Evolutionary conservation across 2,797 vertebrate genomes (phyloP), one percentile per base, ranked within the genome.

Genomic region (Monodelphis domestica): DNA sequence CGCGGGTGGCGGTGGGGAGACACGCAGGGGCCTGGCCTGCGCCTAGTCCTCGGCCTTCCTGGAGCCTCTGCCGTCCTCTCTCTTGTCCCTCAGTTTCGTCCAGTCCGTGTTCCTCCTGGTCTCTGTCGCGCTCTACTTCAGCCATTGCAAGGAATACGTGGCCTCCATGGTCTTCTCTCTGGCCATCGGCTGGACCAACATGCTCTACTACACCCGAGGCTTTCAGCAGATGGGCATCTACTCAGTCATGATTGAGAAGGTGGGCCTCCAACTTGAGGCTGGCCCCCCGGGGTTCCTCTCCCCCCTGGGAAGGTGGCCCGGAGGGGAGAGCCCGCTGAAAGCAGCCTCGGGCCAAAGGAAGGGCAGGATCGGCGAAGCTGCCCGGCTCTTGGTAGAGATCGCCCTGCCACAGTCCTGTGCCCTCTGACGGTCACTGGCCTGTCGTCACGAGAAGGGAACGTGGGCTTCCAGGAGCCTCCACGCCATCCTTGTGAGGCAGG

Each of bases 211-310:
- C 95, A 99, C 99, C 78, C 98, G 99, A 5, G 99, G 99, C 50
- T 98, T 98, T 98, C 98, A 98, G 97, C 98, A 99, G 98, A 99
- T 99, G 99, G 99, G 99, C 7, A 99, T 99, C 98, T 99, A 99
- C 95, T 99, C 98, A 0, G 98, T 99, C 97, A 99, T 99, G 99
- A 99, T 99, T 21, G 99, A 99, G 96, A 99, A 99, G 99, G 99
- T 99, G 33, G 92, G 30, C 30, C 57, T 59, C 30, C 3, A 1
- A 56, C 55, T 29, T 33, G 30, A 12, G 57, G 30, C 57, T 59
- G 29, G 57, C 56, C 14, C n/a, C n/a, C n/a, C n/a, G n/a, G n/a
- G n/a, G n/a, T n/a, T n/a, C n/a, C n/a, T n/a, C n/a, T n/a, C 56
- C 14, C n/a, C n/a, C n/a, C n/a, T n/a, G n/a, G n/a, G n/a, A n/a